Conservation (phyloP, 2,113 vertebrate genomes). For the Chlorodrepanis virens region DNA sequence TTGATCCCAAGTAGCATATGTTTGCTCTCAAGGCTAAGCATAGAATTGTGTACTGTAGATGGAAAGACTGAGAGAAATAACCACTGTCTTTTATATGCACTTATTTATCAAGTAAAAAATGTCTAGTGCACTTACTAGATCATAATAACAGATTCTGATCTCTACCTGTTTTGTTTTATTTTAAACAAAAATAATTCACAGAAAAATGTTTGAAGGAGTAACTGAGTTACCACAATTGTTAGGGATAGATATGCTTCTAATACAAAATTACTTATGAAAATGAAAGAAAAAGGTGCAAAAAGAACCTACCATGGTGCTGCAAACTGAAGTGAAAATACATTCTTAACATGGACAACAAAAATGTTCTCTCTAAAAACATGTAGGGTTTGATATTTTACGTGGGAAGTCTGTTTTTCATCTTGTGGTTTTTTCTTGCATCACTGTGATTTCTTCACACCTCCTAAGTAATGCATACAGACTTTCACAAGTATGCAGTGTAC, state of each 20-base stretch:
- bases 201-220: background rate
- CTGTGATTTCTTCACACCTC: background rate
- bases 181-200: background rate
- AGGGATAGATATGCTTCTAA: background rate
- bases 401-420: background rate
- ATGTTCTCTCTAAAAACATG: background rate
- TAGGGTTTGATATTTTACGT: background rate
- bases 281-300: background rate
- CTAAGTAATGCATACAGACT: conserved; percentile 18
- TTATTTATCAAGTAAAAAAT: background rate
- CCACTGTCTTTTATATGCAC: background rate
- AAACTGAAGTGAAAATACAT: background rate
- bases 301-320: background rate
- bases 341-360: background rate
- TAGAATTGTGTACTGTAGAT: background rate
- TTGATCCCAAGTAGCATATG: background rate
- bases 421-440: background rate
- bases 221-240: background rate
- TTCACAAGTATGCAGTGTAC: background rate
- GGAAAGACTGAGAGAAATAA: background rate
- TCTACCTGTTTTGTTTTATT: background rate
- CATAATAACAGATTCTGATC: background rate
- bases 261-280: background rate
- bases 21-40: background rate
- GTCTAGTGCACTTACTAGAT: background rate